These are phyloP conservation scores for Drosophila niveifrons DNA, from an alignment of 2,888 invertebrate species.

Conservation along the genomic window DNA sequence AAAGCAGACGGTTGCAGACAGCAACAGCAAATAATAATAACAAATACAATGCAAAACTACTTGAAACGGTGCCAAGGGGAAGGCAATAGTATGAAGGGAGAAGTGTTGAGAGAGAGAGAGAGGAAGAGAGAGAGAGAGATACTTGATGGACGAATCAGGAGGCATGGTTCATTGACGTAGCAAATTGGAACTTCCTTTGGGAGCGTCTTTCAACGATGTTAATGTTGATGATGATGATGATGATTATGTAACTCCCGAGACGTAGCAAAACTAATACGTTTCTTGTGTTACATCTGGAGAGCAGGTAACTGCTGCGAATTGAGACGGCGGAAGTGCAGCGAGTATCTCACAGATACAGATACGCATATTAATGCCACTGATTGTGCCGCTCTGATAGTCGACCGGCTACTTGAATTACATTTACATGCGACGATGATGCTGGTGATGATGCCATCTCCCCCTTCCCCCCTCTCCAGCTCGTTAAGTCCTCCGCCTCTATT, in stretches of 20 bases:
- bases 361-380: conserved; percentile 72
- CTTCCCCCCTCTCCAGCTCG: background rate
- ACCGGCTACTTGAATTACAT: conserved; percentile 71
- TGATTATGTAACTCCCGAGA: conserved; percentile 60
- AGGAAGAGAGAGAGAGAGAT: conserved; percentile 11
- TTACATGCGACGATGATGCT: conserved; percentile 28
- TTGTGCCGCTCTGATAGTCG: conserved; percentile 60
- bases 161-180: conserved; percentile 82
- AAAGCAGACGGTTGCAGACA: conserved; percentile 33
- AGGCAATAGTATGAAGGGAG: background rate
- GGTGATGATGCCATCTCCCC: no score
- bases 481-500: conserved; percentile 4
- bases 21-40: conserved; percentile 15
- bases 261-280: conserved; percentile 55
- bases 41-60: conserved; percentile 37
- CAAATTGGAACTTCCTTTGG: conserved; percentile 83
- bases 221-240: conserved; percentile 31
- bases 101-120: background rate
- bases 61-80: conserved; percentile 28
- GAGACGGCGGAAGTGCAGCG: conserved; percentile 53
- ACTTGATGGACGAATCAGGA: conserved; percentile 63
- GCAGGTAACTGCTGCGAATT: conserved; percentile 25
- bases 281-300: conserved; percentile 31
- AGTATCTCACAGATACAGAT: conserved; percentile 65
- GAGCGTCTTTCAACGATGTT: conserved; percentile 47